Conservation (phyloP, 2,888 invertebrate species). For the Caenorhabditis zanzibari region DNA sequence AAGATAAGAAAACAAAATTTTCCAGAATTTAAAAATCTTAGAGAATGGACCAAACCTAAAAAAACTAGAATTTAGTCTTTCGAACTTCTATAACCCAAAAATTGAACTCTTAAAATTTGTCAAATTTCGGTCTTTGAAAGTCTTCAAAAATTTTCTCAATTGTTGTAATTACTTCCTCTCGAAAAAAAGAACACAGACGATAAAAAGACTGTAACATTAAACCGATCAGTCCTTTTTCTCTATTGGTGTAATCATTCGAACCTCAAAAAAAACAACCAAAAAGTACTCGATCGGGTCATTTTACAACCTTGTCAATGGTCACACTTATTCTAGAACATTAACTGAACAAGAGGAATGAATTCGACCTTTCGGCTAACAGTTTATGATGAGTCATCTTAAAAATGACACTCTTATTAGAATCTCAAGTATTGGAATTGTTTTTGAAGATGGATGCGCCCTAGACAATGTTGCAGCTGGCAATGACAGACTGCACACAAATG, state of each 20-base stretch:
- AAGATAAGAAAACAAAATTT: background rate
- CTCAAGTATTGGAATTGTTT: background rate
- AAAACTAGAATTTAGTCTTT: no score
- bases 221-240: background rate
- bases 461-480: background rate
- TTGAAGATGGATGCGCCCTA: background rate
- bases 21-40: background rate
- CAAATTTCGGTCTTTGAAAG: background rate
- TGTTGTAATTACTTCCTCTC: background rate
- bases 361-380: conserved; percentile 19
- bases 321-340: conserved; percentile 8
- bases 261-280: conserved; percentile 17
- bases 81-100: background rate
- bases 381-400: background rate
- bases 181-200: background rate
- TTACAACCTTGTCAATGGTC: conserved; percentile 24
- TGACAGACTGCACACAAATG: conserved; percentile 19
- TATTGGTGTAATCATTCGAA: conserved; percentile 34
- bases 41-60: no score
- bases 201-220: conserved; percentile 6
- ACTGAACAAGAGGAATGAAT: conserved; percentile 1
- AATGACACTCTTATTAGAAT: background rate
- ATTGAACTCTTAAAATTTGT: background rate
- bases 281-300: conserved; percentile 2
- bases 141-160: background rate